Percentiles rank a stretch among this genome's conserved stretches.
These are phyloP conservation scores for Calyptomena viridis DNA, from an alignment of 2,113 vertebrate species.

Conservation along the genomic window DNA sequence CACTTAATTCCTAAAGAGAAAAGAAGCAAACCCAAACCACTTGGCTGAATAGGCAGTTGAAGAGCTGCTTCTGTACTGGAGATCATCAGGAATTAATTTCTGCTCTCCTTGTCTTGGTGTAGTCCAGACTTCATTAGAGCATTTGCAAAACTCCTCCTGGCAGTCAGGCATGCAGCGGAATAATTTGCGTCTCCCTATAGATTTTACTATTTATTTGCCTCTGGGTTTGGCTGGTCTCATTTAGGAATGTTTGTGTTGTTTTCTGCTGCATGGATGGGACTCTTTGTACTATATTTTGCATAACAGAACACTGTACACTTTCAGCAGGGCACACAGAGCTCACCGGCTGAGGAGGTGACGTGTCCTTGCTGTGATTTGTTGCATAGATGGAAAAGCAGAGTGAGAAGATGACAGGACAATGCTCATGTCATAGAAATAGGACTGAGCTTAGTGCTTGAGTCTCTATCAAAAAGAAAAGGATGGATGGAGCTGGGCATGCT, in stretches of 20 bases:
- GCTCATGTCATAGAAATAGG: background rate
- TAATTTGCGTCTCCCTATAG: conserved; percentile 25
- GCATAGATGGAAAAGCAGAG: background rate
- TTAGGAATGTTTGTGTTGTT: conserved; percentile 33
- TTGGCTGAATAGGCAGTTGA: background rate
- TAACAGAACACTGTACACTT: background rate
- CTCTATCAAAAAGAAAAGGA: background rate
- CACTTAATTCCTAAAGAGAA: background rate
- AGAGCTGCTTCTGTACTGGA: background rate
- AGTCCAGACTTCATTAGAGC: conserved; percentile 29
- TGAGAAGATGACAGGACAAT: background rate
- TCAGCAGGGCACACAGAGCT: background rate
- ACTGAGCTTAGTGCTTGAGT: background rate
- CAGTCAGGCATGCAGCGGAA: background rate
- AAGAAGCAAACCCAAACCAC: background rate
- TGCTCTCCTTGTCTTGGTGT: background rate
- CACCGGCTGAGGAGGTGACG: fast-evolving
- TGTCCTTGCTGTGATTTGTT: background rate
- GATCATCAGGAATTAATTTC: conserved; percentile 1
- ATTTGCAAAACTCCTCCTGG: conserved; percentile 16
- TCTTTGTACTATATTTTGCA: background rate
- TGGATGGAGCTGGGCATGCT: background rate
- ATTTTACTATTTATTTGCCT: background rate
- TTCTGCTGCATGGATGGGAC: background rate
- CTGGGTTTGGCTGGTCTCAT: conserved; percentile 30